Evolutionary conservation across 2,888 invertebrate species (phyloP), one percentile per base, ranked within the genome.

Genomic region (Lasioglossum marginatum): DNA sequence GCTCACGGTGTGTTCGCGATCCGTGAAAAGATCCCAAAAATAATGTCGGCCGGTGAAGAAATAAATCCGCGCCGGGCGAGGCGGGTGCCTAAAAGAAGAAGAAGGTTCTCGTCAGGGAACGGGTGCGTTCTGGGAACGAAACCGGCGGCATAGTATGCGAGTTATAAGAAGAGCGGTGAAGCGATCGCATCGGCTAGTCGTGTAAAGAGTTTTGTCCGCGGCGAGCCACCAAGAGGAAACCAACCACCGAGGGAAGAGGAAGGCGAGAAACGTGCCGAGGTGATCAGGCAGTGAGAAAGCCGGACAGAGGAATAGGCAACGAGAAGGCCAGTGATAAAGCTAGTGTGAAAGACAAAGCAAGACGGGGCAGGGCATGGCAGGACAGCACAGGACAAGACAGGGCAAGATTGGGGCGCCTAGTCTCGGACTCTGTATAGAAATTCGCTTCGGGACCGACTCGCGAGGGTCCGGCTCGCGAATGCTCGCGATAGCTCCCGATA

Each of bases 11-110:
- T 70, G 70, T 70, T 70, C 68, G 40, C 70, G 70, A 70, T 70
- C 70, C 93, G 93, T 91, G 93, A 95, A 94, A 95, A 94, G 94
- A 94, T 93, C 94, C 94, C 94, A 95, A 95, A 95, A 95, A 95
- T 95, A 95, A 95, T 95, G 93, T 91, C 92, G 93, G 91, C 93
- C 68, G 68, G 94, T 91, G 94, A 93, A 93, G 94, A 93, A 94
- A 94, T 93, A 94, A 94, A 94, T 94, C 93, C 83, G 68, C 68
- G 68, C 68, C 68, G 89, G 93, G 92, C 87, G 88, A 87, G 88
- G 85, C 79, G 83, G 88, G 90, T 88, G 90, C 90, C 89, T 90
- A 89, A 90, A 89, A 90, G 90, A 90, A 89, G 90, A 89, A 90
- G 90, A 90, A 89, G 90, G 88, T 88, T 90, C 84, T 66, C 68